A percentile compares a stretch with the other conserved stretches of the same genome.
These are phyloP conservation scores for Antechinus stuartii DNA, from an alignment of 2,113 vertebrate genomes.

Conservation along the genomic window DNA sequence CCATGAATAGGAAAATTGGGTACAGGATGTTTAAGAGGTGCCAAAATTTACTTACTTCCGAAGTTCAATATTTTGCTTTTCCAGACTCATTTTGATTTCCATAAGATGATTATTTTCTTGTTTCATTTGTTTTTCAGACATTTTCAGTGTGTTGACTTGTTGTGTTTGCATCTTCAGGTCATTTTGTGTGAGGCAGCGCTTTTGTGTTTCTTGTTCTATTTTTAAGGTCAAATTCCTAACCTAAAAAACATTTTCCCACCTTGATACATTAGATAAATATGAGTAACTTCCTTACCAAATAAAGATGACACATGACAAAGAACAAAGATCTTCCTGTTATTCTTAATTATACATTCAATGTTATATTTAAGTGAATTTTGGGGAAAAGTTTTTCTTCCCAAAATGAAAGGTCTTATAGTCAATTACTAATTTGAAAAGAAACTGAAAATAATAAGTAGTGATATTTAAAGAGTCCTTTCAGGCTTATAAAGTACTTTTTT, in stretches of 20 bases:
- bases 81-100: constrained; percentile 95
- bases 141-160: constrained; percentile 92
- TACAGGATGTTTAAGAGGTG: neutral
- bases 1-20: neutral
- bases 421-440: constrained; percentile 32
- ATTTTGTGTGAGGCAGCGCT: constrained; percentile 95
- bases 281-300: constrained; percentile 44
- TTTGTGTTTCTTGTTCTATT: constrained; percentile 98
- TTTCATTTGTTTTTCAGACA: constrained; percentile 97
- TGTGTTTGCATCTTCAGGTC: constrained; percentile 97
- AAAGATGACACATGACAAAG: constrained; percentile 13
- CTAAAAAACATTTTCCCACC: constrained; percentile 82
- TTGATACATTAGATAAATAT: constrained; percentile 55
- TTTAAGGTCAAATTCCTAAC: constrained; percentile 96
- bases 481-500: neutral
- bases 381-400: constrained; percentile 28
- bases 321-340: constrained; percentile 29
- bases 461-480: neutral
- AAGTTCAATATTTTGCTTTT: constrained; percentile 97
- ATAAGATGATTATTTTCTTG: constrained; percentile 97
- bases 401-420: constrained; percentile 55
- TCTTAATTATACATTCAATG: constrained; percentile 35
- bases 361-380: neutral
- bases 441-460: neutral
- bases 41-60: constrained; percentile 90